A percentile compares a stretch with the other conserved stretches of the same genome.
These are phyloP conservation scores for Rhincodon typus DNA, from an alignment of 2,797 vertebrate species.

Conservation along the genomic window DNA sequence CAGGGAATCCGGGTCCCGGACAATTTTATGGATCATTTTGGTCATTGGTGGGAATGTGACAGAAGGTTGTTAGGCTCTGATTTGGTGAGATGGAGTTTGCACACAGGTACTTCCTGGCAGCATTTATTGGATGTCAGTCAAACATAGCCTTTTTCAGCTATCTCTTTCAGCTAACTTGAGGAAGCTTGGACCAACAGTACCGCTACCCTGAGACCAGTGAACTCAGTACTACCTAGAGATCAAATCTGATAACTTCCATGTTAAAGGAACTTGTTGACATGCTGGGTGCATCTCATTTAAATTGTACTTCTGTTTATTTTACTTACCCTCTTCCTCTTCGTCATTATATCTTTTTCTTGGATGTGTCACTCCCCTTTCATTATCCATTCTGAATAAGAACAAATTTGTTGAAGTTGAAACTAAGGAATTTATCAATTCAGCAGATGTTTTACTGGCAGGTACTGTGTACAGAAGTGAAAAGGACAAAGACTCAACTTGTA, in stretches of 20 bases:
- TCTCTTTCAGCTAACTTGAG: neutral
- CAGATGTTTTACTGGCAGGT: too few relatives aligned
- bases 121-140: neutral
- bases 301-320: neutral
- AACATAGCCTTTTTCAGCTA: too few relatives aligned
- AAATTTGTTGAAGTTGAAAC: neutral
- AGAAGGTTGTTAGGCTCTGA: neutral
- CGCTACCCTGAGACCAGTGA: neutral
- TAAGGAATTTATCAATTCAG: neutral
- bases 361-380: conserved; percentile 59
- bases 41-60: neutral
- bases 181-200: neutral
- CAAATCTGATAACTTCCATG: neutral
- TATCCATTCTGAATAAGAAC: conserved; percentile 68
- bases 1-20: neutral
- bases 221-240: neutral
- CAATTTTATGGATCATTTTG: neutral
- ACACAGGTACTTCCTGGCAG: neutral
- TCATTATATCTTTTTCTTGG: conserved; percentile 69
- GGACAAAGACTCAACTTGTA: neutral
- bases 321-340: conserved; percentile 69
- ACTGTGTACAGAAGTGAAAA: too few relatives aligned
- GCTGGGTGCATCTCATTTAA: neutral
- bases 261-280: neutral
- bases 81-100: neutral